These are phyloP conservation scores for Hipposideros armiger DNA, from an alignment of 2,113 vertebrate species.

Conservation along the genomic window DNA sequence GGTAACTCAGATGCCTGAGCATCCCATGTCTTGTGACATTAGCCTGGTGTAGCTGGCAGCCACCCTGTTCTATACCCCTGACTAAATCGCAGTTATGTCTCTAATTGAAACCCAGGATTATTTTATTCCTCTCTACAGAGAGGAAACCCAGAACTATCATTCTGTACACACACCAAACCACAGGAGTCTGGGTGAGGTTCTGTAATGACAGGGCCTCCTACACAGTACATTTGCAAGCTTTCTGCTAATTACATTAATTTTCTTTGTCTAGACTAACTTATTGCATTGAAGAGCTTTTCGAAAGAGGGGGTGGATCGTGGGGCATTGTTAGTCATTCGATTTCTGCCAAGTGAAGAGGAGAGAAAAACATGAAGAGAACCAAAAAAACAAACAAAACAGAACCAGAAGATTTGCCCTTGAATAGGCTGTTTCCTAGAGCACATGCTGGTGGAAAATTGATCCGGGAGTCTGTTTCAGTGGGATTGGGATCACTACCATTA, in stretches of 20 bases:
- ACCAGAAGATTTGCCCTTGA: constrained; percentile 70
- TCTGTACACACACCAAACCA: constrained; percentile 85
- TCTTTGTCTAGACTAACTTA: constrained; percentile 87
- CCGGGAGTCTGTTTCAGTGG: background rate
- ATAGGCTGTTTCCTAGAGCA: constrained; percentile 66
- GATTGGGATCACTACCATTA: background rate
- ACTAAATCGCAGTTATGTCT: constrained; percentile 83
- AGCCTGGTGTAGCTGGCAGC: constrained; percentile 71
- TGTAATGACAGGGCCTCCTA: constrained; percentile 87
- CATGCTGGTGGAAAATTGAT: background rate
- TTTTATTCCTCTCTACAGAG: constrained; percentile 81
- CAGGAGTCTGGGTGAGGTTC: constrained; percentile 85
- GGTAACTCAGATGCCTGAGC: constrained; percentile 77
- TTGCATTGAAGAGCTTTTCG: constrained; percentile 67
- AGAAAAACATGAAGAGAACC: constrained; percentile 72
- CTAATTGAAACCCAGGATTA: constrained; percentile 85
- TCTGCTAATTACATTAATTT: constrained; percentile 87
- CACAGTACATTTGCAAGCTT: constrained; percentile 85
- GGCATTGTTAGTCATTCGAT: constrained; percentile 44
- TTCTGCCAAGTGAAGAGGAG: constrained; percentile 78
- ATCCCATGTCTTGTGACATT: constrained; percentile 82
- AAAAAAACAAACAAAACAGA: constrained; percentile 80
- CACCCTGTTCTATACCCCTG: constrained; percentile 66
- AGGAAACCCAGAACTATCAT: constrained; percentile 84
- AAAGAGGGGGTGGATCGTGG: background rate